Conservation (phyloP, 1,140 invertebrate genomes). For the Periplaneta americana region DNA sequence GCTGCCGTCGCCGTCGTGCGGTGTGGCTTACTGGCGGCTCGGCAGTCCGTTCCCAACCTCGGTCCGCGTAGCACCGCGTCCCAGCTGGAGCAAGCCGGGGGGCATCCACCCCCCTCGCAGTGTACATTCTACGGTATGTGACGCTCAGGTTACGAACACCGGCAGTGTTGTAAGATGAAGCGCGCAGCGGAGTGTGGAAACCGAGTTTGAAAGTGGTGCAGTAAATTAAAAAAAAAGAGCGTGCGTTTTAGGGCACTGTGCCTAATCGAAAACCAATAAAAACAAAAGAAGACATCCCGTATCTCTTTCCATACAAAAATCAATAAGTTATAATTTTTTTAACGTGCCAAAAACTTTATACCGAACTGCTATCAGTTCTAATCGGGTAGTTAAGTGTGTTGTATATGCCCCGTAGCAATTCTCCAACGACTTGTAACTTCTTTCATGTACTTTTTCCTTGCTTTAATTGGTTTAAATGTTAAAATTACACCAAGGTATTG, state of each 20-base stretch:
- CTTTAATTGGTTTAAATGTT: no score
- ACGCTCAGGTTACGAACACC: no score
- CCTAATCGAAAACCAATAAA: background rate
- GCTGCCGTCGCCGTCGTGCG: background rate
- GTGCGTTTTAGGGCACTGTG: background rate
- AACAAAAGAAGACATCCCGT: no score
- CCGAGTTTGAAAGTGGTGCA: background rate
- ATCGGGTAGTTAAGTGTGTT: background rate
- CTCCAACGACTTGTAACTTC: background rate
- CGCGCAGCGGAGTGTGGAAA: background rate
- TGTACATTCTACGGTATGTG: background rate
- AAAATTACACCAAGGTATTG: background rate
- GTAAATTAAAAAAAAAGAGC: background rate
- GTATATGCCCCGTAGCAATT: background rate
- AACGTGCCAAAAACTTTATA: background rate
- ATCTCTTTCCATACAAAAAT: no score
- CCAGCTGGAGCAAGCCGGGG: background rate
- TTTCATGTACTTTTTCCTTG: background rate
- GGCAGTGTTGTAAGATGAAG: no score
- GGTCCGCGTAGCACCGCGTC: background rate
- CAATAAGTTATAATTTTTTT: background rate
- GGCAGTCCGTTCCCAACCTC: background rate
- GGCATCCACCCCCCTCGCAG: background rate
- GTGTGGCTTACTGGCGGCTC: background rate
- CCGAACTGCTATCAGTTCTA: background rate